Base-by-base conservation (phyloP, 2,113 vertebrate genomes). In the Labeo catla region DNA sequence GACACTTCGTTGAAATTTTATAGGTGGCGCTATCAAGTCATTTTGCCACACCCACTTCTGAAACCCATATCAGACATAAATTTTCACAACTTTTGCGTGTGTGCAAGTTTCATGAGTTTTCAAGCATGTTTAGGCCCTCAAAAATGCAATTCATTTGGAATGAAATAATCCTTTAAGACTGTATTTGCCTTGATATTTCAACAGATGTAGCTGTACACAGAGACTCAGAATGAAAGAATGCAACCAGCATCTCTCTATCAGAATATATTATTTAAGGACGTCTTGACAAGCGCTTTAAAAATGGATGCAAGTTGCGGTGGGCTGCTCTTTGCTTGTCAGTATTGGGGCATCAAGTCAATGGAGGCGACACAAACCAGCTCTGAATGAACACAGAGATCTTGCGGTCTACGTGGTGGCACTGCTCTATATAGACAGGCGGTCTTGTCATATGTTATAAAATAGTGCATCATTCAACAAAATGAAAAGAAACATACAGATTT, bases 241-340 rank as follows among this genome's bases (percentile, higher is more conserved):
- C 34, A 23, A 16, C 76, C 49, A 39, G 39, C 50, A 19, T 84
- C 68, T 83, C 57, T 83, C 57, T 21, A 43, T 84, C 50, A 23
- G 36, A 70, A 86, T 86, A 23, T 23, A 84, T 86, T 43, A 84
- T 72, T 84, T 77, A 84, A 84, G 50, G n/a, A 54, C 15, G 8
- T 61, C 70, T 81, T 70, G 49, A 76, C 4, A 39, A 88, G 70
- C 4, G 16, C 59, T 61, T 81, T 86, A 84, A 81, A 89, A 86
- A 76, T 81, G 70, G 36, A 84, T 84, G 49, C 54, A 66, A 15
- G 1, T 61, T 61, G 65, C 36, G 39, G 77, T 49, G 23, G 19
- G 59, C 76, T 36, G n/a, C 52, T 8, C n/a, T 34, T 49, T 21
- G 34, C 72, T 28, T 57, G 52, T 84, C 82, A 84, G 76, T 63